phyloP scores from a whole-genome alignment of 2,888 invertebrate genomes.

The Meiosimyza decipiens region DNA sequence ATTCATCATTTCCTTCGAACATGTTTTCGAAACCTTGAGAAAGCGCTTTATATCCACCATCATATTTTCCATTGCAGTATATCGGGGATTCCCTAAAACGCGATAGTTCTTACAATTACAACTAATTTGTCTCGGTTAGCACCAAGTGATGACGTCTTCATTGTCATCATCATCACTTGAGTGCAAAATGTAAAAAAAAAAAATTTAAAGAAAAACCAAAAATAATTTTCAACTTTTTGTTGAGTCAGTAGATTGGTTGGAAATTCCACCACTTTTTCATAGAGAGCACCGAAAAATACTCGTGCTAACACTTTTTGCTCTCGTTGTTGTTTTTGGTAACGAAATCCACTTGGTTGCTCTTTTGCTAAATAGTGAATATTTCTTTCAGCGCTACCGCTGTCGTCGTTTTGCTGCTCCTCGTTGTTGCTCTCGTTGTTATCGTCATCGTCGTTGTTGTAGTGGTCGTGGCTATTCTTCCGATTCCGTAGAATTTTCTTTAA shows the following conservation, averaged over 20 bases:
- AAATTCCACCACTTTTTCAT: background rate
- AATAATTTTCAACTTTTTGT: background rate
- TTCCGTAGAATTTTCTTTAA: too few relatives aligned
- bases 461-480: too few relatives aligned
- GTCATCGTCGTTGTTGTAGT: background rate
- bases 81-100: conserved; percentile 8
- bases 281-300: background rate
- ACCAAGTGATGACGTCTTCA: conserved; percentile 10
- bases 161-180: background rate
- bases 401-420: background rate
- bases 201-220: background rate
- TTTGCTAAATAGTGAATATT: too few relatives aligned
- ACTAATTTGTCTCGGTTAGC: background rate
- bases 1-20: too few relatives aligned
- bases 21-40: too few relatives aligned
- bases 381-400: too few relatives aligned
- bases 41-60: too few relatives aligned
- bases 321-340: background rate
- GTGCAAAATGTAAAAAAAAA: background rate
- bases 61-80: too few relatives aligned
- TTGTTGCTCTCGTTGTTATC: conserved; percentile 9
- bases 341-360: too few relatives aligned
- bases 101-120: conserved; percentile 2
- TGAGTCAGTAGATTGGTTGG: background rate
- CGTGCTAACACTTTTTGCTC: background rate